Conservation (phyloP, 2,113 vertebrate species). For the Ornithorhynchus anatinus region DNA sequence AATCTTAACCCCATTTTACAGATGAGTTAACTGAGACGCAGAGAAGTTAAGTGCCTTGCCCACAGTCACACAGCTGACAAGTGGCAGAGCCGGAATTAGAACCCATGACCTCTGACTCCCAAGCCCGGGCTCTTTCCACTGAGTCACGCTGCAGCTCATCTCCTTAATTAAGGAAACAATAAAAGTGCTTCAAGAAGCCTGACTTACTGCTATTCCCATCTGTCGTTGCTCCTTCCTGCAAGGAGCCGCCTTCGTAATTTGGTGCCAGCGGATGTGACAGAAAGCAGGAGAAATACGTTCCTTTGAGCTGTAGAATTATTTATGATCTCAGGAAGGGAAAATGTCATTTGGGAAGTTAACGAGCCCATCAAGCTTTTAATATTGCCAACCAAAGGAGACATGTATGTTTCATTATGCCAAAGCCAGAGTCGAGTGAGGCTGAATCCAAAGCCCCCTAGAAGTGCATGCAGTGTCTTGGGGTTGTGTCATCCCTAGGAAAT, state of each 20-base stretch:
- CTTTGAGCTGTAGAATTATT: constrained; percentile 59
- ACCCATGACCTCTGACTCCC: background rate
- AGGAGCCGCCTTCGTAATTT: constrained; percentile 48
- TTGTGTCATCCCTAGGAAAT: too few species aligned
- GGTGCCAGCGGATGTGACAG: constrained; percentile 44
- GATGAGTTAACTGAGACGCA: too few species aligned
- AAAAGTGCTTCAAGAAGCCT: constrained; percentile 47
- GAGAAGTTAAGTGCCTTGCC: too few species aligned
- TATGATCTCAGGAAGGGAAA: constrained; percentile 49
- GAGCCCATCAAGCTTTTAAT: constrained; percentile 40
- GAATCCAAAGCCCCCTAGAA: background rate
- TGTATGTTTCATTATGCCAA: constrained; percentile 21
- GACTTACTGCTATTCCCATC: constrained; percentile 45
- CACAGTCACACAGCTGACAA: background rate
- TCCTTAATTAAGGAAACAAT: constrained; percentile 53
- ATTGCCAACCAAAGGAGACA: background rate
- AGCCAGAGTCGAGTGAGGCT: constrained; percentile 11
- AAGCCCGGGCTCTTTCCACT: background rate
- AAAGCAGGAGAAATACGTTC: constrained; percentile 33
- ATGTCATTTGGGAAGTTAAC: constrained; percentile 51
- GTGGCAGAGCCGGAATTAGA: background rate
- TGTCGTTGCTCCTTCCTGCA: constrained; percentile 20
- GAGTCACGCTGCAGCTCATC: constrained; percentile 20
- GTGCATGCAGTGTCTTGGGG: background rate
- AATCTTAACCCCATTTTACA: too few species aligned